Evolutionary conservation across 2,888 invertebrate species (phyloP), one percentile per base, ranked within the genome.

Genomic region (Scaptomyza tumidula): DNA sequence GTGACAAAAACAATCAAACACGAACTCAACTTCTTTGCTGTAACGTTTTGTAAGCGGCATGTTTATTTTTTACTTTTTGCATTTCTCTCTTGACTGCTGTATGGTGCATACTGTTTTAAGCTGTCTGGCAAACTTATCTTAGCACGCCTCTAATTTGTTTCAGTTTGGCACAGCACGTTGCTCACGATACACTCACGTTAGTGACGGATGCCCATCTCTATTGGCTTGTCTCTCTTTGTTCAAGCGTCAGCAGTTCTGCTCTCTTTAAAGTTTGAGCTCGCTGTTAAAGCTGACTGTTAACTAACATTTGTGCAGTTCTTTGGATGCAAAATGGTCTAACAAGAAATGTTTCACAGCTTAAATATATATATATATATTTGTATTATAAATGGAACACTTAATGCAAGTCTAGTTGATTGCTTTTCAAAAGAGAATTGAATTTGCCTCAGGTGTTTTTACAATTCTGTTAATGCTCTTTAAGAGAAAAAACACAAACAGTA

Each of bases 1-100:
- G 81, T 80, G 81, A 80, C 56, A 71, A 70, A 63, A 80, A 74
- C 75, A 74, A 57, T 46, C 49, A 55, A 67, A 48, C 62, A 66
- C 61, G 59, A 62, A 56, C 27, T 44, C 14, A 27, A 52, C 16
- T n/a, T 24, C 11, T 11, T 9, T 31, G 41, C 9, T 16, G 31
- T 39, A 16, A 16, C 33, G 1, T n/a, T 27, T 4, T 31, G 13
- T 24, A 4, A 6, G 5, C 13, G 35, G 3, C 27, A 14, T 7
- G 11, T 27, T 9, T 24, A 9, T 9, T 10, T 3, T 16, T 0
- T 16, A 16, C 10, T 0, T n/a, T 41, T 54, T 2, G 1, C 9
- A n/a, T 4, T 3, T 9, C 14, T 11, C 0, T 29, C 10, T 43
- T 14, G 1, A 19, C 5, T 37, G 13, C 9, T 24, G 1, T 7